Base-by-base conservation (phyloP, 2,797 vertebrate genomes). In the Balearica regulorum region DNA sequence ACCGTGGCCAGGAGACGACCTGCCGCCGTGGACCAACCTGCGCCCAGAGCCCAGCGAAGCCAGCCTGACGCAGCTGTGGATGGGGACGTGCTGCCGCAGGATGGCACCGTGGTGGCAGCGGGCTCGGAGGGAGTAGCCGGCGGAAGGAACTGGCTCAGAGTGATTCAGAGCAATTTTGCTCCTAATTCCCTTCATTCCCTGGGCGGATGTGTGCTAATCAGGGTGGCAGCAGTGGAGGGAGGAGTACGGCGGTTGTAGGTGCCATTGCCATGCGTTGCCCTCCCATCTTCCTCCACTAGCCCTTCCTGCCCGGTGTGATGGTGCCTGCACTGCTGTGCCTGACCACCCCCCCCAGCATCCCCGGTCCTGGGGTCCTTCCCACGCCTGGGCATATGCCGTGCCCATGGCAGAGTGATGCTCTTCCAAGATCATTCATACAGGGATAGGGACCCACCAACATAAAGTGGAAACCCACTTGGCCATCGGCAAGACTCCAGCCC, bases 161-260 rank as follows among this genome's bases (percentile, higher is more conserved):
- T 93, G 93, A 94, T 44, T 94, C 95, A 94, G 89, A 70, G 75
- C 86, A 84, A 89, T 83, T 87, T 75, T 15, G 24, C 60, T 57
- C 51, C 78, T 70, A 22, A 70, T 81, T 89, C 58, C 72, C 20
- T 21, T 55, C 13, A 1, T 72, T 71, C 11, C 43, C 28, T 0
- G 0, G 60, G 70, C 4, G 1, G 69, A 35, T 1, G 1, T 37
- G 62, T 18, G 22, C 11, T 87, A 46, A 83, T 58, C 2, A 4
- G 22, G 70, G 58, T 0, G 21, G 51, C 57, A 76, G 65, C 3
- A 4, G 51, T 25, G 31, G 25, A 86, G 81, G 90, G 76, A 90
- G 71, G 61, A 82, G 60, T 5, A 11, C 3, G 1, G 79, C 1
- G 13, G 44, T 26, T 39, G 68, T 7, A 33, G 85, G 73, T 81